These are phyloP conservation scores for Onychostruthus taczanowskii DNA, from an alignment of 2,113 vertebrate genomes.

Conservation along the genomic window DNA sequence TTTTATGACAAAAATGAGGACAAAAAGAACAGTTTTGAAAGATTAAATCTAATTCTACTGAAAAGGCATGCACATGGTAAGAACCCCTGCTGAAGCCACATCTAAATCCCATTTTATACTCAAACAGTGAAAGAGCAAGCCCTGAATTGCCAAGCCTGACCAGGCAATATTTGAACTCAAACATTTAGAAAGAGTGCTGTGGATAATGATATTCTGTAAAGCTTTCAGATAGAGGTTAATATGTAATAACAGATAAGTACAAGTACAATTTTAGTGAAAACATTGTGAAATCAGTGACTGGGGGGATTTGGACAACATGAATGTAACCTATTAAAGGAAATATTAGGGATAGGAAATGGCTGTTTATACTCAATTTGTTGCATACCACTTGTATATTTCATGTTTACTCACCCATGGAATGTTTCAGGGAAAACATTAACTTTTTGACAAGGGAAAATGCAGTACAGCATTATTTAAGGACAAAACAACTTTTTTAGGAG, in stretches of 20 bases:
- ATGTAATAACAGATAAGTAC: not conserved
- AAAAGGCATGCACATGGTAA: not conserved
- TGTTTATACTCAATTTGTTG: not conserved
- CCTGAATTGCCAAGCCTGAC: not conserved
- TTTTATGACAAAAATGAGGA: not conserved
- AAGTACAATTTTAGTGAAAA: not conserved
- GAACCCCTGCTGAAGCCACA: not conserved
- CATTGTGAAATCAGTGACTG: not conserved
- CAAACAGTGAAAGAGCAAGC: not conserved
- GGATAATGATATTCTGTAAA: not conserved
- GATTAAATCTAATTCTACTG: not conserved
- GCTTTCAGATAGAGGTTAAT: not conserved
- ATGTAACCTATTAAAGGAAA: not conserved
- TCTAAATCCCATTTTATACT: not conserved
- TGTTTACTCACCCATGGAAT: not conserved
- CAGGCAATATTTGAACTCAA: not conserved
- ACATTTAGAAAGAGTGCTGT: not conserved
- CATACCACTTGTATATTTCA: not conserved
- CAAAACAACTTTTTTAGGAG: not conserved
- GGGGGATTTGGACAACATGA: not conserved
- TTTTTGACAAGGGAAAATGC: not conserved
- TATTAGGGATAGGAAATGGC: not conserved
- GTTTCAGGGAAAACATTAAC: not conserved
- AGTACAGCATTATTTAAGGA: not conserved
- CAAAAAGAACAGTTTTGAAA: not conserved